phyloP scores from a whole-genome alignment of 1,140 invertebrate genomes.

The Nymphalis io region DNA sequence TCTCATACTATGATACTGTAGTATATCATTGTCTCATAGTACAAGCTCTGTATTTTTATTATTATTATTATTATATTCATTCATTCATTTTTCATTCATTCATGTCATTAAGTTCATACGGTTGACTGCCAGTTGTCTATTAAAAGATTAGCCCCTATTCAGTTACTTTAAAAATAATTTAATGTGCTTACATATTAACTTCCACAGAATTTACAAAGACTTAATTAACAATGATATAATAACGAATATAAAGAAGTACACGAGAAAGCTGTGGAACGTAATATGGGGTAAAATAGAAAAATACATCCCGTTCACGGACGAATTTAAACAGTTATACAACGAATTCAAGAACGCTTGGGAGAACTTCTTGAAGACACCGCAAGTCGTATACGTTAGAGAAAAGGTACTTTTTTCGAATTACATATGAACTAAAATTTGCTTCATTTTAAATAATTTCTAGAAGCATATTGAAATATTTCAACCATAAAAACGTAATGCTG shows the following conservation, averaged over 20 bases:
- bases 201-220: constrained; percentile 66
- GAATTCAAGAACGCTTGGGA: constrained; percentile 87
- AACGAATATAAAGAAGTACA: constrained; percentile 89
- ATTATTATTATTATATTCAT: too few species aligned
- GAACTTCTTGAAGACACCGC: constrained; percentile 85
- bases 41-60: too few species aligned
- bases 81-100: too few species aligned
- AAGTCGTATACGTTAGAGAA: constrained; percentile 83
- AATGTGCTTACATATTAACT: constrained; percentile 13
- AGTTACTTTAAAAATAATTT: neutral
- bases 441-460: too few species aligned
- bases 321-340: constrained; percentile 85
- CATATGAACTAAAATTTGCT: too few species aligned
- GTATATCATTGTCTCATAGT: too few species aligned
- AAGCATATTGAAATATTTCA: too few species aligned
- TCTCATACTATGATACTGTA: too few species aligned
- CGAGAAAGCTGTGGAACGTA: constrained; percentile 83
- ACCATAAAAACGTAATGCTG: too few species aligned
- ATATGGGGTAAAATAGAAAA: constrained; percentile 88
- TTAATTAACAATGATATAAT: constrained; percentile 87
- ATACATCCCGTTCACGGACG: constrained; percentile 89
- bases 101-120: too few species aligned
- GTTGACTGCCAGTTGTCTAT: too few species aligned
- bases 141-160: too few species aligned
- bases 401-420: constrained; percentile 74